Conservation (phyloP, 2,797 vertebrate genomes). For the Echeneis naucrates region DNA sequence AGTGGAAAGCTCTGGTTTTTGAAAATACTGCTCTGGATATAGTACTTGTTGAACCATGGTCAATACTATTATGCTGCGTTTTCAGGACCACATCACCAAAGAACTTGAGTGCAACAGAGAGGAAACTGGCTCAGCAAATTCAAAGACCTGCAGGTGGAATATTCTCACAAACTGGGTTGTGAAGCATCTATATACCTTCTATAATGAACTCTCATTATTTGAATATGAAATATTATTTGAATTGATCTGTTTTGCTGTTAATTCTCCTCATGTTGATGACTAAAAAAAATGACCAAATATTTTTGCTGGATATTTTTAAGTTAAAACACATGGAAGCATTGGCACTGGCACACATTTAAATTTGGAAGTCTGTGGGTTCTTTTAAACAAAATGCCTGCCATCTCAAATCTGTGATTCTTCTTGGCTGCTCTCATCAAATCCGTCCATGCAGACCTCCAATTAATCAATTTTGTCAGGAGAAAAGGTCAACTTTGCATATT, state of each 20-base stretch:
- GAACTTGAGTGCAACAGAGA: not conserved
- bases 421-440: constrained; percentile 47
- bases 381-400: constrained; percentile 28
- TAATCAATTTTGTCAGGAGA: constrained; percentile 69
- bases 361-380: not conserved
- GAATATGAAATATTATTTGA: not conserved
- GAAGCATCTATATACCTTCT: not conserved
- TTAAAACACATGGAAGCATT: not conserved
- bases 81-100: constrained; percentile 4
- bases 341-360: constrained; percentile 19
- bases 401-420: constrained; percentile 57
- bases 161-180: constrained; percentile 1
- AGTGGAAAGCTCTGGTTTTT: not conserved
- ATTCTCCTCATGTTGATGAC: not conserved
- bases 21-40: not conserved
- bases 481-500: constrained; percentile 79
- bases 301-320: not conserved
- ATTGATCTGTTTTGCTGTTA: not conserved
- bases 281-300: not conserved
- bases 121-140: constrained; percentile 5
- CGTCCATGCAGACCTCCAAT: constrained; percentile 59
- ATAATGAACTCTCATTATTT: not conserved
- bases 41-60: not conserved
- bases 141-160: not conserved
- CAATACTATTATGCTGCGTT: not conserved